Evolutionary conservation across 2,888 invertebrate species (phyloP).

Genomic region (Rhagonycha fulva): DNA sequence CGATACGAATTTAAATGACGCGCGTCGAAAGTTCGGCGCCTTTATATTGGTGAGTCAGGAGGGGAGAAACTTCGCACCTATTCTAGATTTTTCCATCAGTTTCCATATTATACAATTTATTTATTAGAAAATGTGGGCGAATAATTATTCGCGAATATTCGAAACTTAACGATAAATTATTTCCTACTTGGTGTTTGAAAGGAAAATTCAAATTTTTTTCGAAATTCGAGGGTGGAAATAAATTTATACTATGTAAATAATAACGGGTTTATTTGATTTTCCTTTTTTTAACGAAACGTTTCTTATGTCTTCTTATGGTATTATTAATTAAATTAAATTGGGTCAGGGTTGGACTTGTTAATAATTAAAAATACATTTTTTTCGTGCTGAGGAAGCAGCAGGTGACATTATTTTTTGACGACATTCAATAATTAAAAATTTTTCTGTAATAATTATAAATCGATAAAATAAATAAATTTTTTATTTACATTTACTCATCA

Average conservation of each 20-base stretch:
- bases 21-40: neutral
- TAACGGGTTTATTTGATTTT: neutral
- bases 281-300: neutral
- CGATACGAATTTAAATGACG: neutral
- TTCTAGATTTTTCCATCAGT: neutral
- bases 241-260: neutral
- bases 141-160: neutral
- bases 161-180: neutral
- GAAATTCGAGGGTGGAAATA: neutral
- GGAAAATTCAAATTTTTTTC: neutral
- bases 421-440: neutral
- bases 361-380: neutral
- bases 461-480: neutral
- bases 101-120: neutral
- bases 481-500: neutral
- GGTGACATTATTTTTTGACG: no score
- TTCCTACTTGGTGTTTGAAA: neutral
- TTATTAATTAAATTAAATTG: neutral
- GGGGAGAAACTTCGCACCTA: neutral
- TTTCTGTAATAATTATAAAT: neutral
- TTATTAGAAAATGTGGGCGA: neutral
- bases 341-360: neutral
- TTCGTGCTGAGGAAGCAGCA: no score
- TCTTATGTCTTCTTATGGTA: neutral
- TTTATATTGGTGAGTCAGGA: neutral